A percentile compares a stretch with the other conserved stretches of the same genome.
phyloP scores from a whole-genome alignment of 1,140 invertebrate species.

The Neodiprion lecontei region DNA sequence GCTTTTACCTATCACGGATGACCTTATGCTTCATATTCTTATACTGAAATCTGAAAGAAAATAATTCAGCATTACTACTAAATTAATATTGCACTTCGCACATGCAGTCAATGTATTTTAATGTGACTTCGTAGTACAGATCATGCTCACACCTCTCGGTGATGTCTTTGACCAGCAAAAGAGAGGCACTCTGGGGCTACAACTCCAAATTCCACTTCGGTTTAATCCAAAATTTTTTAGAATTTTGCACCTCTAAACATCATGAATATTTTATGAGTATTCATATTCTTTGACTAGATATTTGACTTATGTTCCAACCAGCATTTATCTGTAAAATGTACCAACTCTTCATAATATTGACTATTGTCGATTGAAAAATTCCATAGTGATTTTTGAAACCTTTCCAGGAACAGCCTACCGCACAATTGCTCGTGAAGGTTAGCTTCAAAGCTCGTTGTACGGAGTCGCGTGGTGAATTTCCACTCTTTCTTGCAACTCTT shows the following conservation, averaged over 20 bases:
- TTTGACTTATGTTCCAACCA: background rate
- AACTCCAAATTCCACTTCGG: background rate
- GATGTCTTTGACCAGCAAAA: background rate
- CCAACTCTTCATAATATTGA: background rate
- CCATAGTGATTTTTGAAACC: background rate
- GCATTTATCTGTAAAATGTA: background rate
- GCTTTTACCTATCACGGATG: background rate
- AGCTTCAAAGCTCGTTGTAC: background rate
- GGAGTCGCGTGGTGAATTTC: background rate
- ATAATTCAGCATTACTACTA: background rate
- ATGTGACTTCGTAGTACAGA: background rate
- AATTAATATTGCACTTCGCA: background rate
- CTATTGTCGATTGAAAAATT: background rate
- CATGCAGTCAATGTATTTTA: background rate
- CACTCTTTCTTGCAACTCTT: background rate
- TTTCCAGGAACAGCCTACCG: background rate
- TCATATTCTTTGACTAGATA: background rate
- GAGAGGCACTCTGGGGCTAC: background rate
- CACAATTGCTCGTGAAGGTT: background rate
- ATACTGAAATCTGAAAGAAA: background rate
- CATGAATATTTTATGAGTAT: background rate
- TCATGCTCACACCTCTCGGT: background rate
- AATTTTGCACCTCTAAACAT: background rate
- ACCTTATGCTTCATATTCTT: background rate
- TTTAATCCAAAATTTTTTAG: background rate